phyloP scores from a whole-genome alignment of 2,888 invertebrate genomes.

The Biston stratarius region DNA sequence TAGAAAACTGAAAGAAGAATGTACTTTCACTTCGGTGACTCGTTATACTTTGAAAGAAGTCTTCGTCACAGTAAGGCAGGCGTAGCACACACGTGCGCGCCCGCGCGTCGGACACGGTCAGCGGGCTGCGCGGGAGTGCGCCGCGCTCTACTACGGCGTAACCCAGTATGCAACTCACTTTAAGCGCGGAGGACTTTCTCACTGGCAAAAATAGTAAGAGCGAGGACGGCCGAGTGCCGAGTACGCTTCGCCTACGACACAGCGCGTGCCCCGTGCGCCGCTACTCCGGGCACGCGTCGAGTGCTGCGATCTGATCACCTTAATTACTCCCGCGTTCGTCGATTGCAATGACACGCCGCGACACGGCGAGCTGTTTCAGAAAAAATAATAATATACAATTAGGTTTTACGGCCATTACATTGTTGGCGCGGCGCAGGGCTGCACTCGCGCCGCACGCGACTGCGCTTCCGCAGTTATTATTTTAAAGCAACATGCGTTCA shows the following conservation, averaged over 20 bases:
- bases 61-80: no score
- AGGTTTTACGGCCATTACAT: constrained; percentile 5
- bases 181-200: no score
- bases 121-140: constrained; percentile 6
- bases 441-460: neutral
- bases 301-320: constrained; percentile 1
- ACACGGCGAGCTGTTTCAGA: neutral
- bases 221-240: neutral
- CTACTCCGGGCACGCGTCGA: no score
- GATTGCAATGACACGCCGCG: neutral
- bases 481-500: neutral
- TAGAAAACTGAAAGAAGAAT: no score
- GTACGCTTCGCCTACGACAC: no score
- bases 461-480: neutral
- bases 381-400: constrained; percentile 22
- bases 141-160: constrained; percentile 4
- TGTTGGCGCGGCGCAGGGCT: neutral
- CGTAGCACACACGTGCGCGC: no score
- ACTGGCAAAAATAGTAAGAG: neutral
- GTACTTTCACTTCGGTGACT: no score
- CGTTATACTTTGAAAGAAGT: no score
- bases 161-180: no score
- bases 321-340: neutral
- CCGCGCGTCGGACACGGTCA: no score
- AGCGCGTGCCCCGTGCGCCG: no score